These are phyloP conservation scores for Chlorodrepanis virens DNA, from an alignment of 2,113 vertebrate species.

Conservation along the genomic window DNA sequence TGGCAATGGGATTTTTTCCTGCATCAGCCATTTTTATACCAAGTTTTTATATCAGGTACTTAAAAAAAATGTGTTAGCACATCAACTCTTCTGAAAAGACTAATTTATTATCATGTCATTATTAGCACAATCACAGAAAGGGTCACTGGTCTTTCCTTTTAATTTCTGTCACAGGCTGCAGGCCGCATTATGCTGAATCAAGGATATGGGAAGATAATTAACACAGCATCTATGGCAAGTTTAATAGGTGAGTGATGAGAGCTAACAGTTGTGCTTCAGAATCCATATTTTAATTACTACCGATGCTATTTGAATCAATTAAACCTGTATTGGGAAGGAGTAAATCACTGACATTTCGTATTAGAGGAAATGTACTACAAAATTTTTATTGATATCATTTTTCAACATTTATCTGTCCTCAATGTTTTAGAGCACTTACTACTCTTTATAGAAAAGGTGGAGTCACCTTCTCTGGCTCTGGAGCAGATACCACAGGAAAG, in stretches of 20 bases:
- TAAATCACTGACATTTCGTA: constrained; percentile 69
- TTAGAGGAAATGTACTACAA: constrained; percentile 73
- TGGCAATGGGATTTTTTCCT: constrained; percentile 13
- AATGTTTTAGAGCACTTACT: constrained; percentile 61
- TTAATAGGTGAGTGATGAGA: constrained; percentile 95
- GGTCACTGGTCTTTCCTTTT: constrained; percentile 82
- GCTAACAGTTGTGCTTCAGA: constrained; percentile 73
- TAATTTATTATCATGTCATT: constrained; percentile 83
- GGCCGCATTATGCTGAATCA: constrained; percentile 93
- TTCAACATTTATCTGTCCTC: constrained; percentile 68
- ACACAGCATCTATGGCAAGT: constrained; percentile 92
- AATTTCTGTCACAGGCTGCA: constrained; percentile 88
- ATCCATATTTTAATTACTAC: constrained; percentile 81
- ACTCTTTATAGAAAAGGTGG: constrained; percentile 47
- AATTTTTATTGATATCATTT: constrained; percentile 72
- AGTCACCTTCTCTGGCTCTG: background rate
- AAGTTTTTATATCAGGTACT: constrained; percentile 67
- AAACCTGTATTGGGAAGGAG: constrained; percentile 66
- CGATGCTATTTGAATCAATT: constrained; percentile 65
- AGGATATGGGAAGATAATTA: constrained; percentile 95
- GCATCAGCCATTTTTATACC: constrained; percentile 59
- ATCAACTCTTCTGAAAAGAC: constrained; percentile 80
- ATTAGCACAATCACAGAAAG: constrained; percentile 82
- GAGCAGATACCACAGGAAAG: background rate
- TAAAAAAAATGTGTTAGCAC: constrained; percentile 58